Evolutionary conservation across 2,113 vertebrate genomes (phyloP).

Genomic region (Vanacampus margaritifer): DNA sequence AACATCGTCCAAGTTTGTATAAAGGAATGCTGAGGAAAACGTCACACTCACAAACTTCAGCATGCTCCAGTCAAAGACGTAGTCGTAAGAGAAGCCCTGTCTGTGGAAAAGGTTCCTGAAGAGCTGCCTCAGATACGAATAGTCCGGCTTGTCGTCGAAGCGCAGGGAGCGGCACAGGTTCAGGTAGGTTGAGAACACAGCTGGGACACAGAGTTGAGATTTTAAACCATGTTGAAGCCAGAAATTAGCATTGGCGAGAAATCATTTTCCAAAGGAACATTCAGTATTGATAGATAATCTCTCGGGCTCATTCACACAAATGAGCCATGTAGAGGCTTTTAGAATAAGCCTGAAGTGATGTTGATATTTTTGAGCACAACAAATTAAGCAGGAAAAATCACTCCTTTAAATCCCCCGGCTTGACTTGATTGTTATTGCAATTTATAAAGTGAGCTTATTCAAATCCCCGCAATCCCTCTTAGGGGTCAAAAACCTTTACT

Average conservation of each 20-base stretch:
- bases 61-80: slow-evolving; percentile 99
- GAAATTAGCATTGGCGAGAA: no score
- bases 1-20: background rate
- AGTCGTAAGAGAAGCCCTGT: slow-evolving; percentile 97
- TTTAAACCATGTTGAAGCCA: no score
- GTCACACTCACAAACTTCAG: slow-evolving; percentile 93
- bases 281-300: no score
- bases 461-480: background rate
- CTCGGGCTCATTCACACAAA: no score
- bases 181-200: slow-evolving; percentile 97
- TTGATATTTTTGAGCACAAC: no score
- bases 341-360: no score
- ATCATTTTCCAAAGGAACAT: no score
- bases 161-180: slow-evolving; percentile 95
- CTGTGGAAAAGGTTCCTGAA: slow-evolving; percentile 98
- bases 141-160: slow-evolving; percentile 96
- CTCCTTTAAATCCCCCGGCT: background rate
- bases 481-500: no score
- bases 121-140: slow-evolving; percentile 92
- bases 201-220: slow-evolving; percentile 53
- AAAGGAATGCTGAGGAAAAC: background rate
- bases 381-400: no score
- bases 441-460: background rate
- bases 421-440: background rate
- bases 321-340: no score